Conservation (phyloP, 2,797 vertebrate species). For the Helarctos malayanus region DNA sequence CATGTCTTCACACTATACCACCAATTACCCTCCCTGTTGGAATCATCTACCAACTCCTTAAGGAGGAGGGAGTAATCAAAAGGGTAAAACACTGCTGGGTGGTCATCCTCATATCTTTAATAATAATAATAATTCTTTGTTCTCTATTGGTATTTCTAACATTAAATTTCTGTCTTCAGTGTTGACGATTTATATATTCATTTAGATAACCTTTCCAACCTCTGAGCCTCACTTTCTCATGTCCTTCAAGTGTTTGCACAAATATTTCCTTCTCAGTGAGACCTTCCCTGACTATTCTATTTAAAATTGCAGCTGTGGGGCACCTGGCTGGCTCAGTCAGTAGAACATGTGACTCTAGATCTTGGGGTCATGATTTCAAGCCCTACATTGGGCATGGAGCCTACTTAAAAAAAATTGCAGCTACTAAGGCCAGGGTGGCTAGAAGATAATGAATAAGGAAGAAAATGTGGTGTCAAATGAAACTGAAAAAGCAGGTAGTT, state of each 20-base stretch:
- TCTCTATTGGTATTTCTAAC: slow-evolving; percentile 31
- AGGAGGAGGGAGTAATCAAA: too few relatives aligned
- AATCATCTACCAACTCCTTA: slow-evolving; percentile 9
- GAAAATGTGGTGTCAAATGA: neutral
- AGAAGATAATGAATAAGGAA: slow-evolving; percentile 43
- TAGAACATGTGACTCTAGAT: neutral
- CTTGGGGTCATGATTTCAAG: neutral
- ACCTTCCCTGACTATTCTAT: neutral
- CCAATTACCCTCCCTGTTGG: neutral
- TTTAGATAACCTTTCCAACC: slow-evolving; percentile 30
- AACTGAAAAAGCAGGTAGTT: slow-evolving; percentile 29
- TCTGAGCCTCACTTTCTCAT: slow-evolving; percentile 17
- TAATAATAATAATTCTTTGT: neutral
- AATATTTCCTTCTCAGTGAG: slow-evolving; percentile 12
- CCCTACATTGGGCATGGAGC: neutral
- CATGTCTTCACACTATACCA: slow-evolving; percentile 7
- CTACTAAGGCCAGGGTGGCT: neutral
- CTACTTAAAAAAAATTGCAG: slow-evolving; percentile 12
- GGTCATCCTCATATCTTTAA: too few relatives aligned
- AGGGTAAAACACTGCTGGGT: too few relatives aligned
- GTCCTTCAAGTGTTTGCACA: slow-evolving; percentile 42
- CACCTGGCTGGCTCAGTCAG: neutral
- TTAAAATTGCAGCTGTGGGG: neutral
- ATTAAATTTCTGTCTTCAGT: slow-evolving; percentile 49
- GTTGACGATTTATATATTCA: slow-evolving; percentile 50